Evolutionary conservation across 1,140 invertebrate genomes (phyloP), one percentile per base, ranked within the genome.

Genomic region (Matsumurasca onukii): DNA sequence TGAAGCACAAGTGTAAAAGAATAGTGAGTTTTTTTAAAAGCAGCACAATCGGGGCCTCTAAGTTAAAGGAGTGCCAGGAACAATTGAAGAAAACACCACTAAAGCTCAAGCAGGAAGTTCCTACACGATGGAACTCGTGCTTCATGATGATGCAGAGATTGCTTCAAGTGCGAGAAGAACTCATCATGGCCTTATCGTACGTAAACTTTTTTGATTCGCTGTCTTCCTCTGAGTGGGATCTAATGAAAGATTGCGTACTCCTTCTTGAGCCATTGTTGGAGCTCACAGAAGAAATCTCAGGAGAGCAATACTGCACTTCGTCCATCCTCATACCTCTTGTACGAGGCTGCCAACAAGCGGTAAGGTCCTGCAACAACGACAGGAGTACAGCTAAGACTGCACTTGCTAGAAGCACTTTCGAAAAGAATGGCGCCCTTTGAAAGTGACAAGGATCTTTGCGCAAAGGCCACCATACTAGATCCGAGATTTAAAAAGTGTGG

Each of bases 61-160:
- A 66, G 29, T 22, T 66, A 3, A 24, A 12, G 3, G 5, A 34
- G 22, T 48, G 31, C 22, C 45, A 66, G 27, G 22, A 9, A 27
- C 31, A 66, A 29, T 17, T 66, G 22, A 5, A 29, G 2, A 5
- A 48, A 29, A 34, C 12, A 24, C 3, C 20, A 2, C 27, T 48
- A 2, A 66, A 66, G 29, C 48, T 51, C 3, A 66, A 66, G 17
- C 65, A 66, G 27, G 34, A 66, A 66, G 15, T 48, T 9, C 39
- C 39, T 51, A 66, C 65, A 3, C 2, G 65, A 29, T 66, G 65
- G 65, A 66, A 66, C 45, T 66, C 65, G 15, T 51, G 45, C 17
- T 48, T 13, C n/a, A 12, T 25, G 5, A 66, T 51, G 48, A 20
- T 66, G 2, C 25, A 66, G 17, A 13, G 65, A 3, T 51, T 66